Evolutionary conservation across 2,888 invertebrate species (phyloP), one percentile per base, ranked within the genome.

Genomic region (Hydriomena furcata): DNA sequence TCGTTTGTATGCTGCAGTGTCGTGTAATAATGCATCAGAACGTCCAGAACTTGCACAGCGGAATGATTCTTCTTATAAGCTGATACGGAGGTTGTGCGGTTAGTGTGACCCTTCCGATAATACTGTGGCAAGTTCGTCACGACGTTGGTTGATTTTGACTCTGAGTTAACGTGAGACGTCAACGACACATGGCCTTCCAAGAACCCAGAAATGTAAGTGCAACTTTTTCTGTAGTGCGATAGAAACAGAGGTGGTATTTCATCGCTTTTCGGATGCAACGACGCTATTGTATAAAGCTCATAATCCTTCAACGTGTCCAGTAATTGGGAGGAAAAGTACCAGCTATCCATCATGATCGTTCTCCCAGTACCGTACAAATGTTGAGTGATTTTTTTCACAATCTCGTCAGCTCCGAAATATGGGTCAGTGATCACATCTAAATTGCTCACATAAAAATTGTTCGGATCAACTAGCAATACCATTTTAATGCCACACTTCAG

Each of bases 21-120:
- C 0, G 88, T 88, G 51, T 90, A 90, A 61, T 85, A 85, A 66
- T 85, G 78, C 80, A 87, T 86, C 5, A 90, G 60, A 5, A 90
- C 85, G 65, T 86, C 84, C 6, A 84, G 55, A 6, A 89, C 83
- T 73, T 84, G 79, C 1, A 87, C 84, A 0, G 81, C 72, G 1
- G 83, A 78, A 24, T 82, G 78, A 52, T 83, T 73, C 58, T 79
- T 88, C 55, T 84, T 86, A 58, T 89, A 90, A 20, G 73, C 60
- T 2, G 83, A 77, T 2, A 82, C 79, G 3, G 78, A 79, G 23
- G 82, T 78, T 5, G 68, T 72, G 5, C 73, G 67, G 21, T 68
- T 75, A 0, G 66, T 67, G 52, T 79, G 73, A 7, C 73, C 72
- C 55, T 68, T 79, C 42, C 81, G 82, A 46, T 85, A 83, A 67